Percentiles rank a stretch among this genome's conserved stretches.
These are phyloP conservation scores for Tenthredo distinguenda DNA, from an alignment of 2,888 invertebrate genomes.

Conservation along the genomic window DNA sequence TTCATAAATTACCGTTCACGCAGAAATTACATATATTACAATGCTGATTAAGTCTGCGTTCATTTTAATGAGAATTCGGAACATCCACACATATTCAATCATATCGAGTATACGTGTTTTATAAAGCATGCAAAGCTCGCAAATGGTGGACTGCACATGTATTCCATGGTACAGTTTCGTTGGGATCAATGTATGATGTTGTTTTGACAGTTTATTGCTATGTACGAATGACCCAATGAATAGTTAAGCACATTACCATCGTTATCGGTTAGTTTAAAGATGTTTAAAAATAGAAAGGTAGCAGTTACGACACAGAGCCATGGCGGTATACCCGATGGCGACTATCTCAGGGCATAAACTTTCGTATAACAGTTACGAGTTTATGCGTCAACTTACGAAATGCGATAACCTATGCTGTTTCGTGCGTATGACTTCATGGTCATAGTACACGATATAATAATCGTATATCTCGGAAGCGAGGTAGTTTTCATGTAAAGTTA, in stretches of 20 bases:
- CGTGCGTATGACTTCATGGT: slow-evolving; percentile 30
- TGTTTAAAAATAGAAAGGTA: neutral
- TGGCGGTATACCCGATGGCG: neutral
- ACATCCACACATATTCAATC: neutral
- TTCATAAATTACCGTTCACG: neutral
- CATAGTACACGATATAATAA: neutral
- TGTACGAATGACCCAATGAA: neutral
- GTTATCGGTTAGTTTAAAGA: neutral
- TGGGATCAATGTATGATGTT: neutral
- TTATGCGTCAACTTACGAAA: slow-evolving; percentile 44
- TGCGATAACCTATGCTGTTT: slow-evolving; percentile 50
- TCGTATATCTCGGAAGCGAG: neutral
- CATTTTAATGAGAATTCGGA: neutral
- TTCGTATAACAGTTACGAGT: slow-evolving; percentile 56
- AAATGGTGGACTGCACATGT: no score
- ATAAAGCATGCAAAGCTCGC: neutral
- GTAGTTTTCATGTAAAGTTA: neutral
- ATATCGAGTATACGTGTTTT: neutral
- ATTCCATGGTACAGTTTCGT: neutral
- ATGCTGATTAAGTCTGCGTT: neutral
- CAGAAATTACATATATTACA: neutral
- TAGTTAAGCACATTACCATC: neutral
- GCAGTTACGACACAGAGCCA: neutral
- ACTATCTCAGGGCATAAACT: slow-evolving; percentile 58
- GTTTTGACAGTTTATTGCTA: neutral